phyloP scores from a whole-genome alignment of 2,113 vertebrate genomes.

The Seriola aureovittata region DNA sequence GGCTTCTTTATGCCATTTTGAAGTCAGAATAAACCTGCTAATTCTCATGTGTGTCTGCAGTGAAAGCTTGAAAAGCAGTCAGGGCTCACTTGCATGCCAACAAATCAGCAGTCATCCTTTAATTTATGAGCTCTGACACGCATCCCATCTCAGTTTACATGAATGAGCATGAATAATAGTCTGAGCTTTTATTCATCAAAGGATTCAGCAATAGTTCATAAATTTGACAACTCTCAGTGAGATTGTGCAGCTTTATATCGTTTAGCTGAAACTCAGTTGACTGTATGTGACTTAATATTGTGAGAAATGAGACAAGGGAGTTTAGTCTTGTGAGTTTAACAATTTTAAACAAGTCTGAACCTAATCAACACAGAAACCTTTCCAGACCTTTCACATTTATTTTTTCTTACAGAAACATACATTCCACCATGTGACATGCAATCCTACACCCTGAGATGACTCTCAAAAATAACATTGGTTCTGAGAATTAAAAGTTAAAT shows the following conservation, averaged over 20 bases:
- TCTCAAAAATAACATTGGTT: background rate
- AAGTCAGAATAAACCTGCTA: conserved; percentile 9
- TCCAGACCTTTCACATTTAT: background rate
- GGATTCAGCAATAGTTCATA: background rate
- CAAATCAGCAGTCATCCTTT: background rate
- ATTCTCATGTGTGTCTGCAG: conserved; percentile 2
- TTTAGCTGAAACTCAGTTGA: background rate
- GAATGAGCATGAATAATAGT: background rate
- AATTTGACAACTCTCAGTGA: background rate
- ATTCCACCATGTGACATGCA: background rate
- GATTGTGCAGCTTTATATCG: background rate
- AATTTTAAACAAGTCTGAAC: background rate
- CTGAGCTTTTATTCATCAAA: background rate
- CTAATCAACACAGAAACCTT: background rate
- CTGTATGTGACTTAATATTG: background rate
- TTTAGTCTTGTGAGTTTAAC: background rate
- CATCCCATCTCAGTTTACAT: background rate
- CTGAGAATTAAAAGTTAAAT: background rate
- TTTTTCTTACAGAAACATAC: background rate
- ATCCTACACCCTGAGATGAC: background rate
- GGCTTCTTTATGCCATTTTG: background rate
- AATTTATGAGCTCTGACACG: background rate
- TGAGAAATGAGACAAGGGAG: background rate
- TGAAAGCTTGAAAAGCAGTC: background rate
- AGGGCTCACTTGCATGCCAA: background rate